Base-by-base conservation (phyloP, 2,888 invertebrate species). In the Nasonovia ribisnigri region DNA sequence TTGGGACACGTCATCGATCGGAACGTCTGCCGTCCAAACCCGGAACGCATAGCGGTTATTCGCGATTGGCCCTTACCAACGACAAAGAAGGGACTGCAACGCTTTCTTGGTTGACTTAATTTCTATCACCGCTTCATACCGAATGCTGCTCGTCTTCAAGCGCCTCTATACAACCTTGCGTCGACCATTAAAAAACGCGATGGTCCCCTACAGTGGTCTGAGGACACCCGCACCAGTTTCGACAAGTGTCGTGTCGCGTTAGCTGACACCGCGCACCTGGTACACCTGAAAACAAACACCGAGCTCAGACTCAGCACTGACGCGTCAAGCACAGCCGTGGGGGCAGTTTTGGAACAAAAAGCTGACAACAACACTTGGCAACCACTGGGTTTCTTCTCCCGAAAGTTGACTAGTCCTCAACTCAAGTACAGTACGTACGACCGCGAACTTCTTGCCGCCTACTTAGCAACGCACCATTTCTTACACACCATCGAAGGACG, bases 401-500 rank as follows among this genome's bases (percentile, higher is more conserved):
- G n/a, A n/a, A n/a, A n/a, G n/a, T n/a, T n/a, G n/a, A n/a, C n/a
- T n/a, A n/a, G n/a, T n/a, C n/a, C n/a, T n/a, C n/a, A n/a, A 3
- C 95, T 46, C 46, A 46, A 46, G 88, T 93, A 93, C 84, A 84
- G 88, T 88, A 60, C 88, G 20, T 91, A 84, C 57, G 77, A 92
- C 36, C 42, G 89, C 26, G 94, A 92, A 84, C 94, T 94, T 26
- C 54, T 60, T 67, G 94, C 87, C 57, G 84, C 86, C 42, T 94
- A 88, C 51, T 89, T 48, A 26, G 54, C 90, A 10, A 84, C 94
- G 24, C n/a, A 86, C 67, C 86, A 94, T 84, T 95, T 95, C 88
- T 46, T 88, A 29, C 88, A 92, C 91, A 57, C 94, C 60, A 77
- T 95, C 2, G 95, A 95, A 94, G 95, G 94, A n/a, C 91, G 94